Base-by-base conservation (phyloP, 2,113 vertebrate genomes). In the Lepidothrix coronata region DNA sequence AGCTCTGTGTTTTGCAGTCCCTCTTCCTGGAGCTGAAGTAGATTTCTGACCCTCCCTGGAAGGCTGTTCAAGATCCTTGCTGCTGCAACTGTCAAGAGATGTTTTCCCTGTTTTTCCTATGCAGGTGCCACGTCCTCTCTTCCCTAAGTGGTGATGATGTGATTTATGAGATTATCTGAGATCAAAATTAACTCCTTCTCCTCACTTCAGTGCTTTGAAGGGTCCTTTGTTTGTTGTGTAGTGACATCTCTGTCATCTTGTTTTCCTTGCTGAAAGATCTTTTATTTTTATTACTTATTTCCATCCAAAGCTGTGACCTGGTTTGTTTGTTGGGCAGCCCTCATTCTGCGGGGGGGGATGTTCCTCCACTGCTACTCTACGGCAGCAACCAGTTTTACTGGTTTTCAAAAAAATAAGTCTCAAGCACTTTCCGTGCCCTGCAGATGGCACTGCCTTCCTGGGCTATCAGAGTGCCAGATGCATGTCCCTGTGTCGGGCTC, bases 361-460 rank as follows among this genome's bases (percentile, higher is more conserved):
- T 12, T 76, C 55, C 76, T 77, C 48, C 49, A 49, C 41, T 17
- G 8, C 55, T 88, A 20, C 55, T 37, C 28, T 5, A 2, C 6
- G 2, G 4, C 73, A 84, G 35, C 39, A 59, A 12, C 20, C 25
- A 37, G 13, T 44, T 78, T 59, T 25, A 24, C n/a, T 33, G 73
- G 37, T 68, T 89, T 71, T 49, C 25, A 30, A 25, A 44, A 30
- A 16, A 3, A 39, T 5, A 7, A 55, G 15, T 27, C 5, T 59
- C 5, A 6, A 57, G 35, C 39, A 28, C 71, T 55, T n/a, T 22
- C 44, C 0, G 6, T 76, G 67, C 19, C 93, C 93, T 95, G 89
- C 55, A 96, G 95, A 73, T 96, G 93, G 87, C 93, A 88, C 85
- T 94, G 82, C 88, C 71, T 94, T 54, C 75, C 52, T 66, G 62